Conservation (phyloP, 2,888 invertebrate species). For the Amorpha juglandis region DNA sequence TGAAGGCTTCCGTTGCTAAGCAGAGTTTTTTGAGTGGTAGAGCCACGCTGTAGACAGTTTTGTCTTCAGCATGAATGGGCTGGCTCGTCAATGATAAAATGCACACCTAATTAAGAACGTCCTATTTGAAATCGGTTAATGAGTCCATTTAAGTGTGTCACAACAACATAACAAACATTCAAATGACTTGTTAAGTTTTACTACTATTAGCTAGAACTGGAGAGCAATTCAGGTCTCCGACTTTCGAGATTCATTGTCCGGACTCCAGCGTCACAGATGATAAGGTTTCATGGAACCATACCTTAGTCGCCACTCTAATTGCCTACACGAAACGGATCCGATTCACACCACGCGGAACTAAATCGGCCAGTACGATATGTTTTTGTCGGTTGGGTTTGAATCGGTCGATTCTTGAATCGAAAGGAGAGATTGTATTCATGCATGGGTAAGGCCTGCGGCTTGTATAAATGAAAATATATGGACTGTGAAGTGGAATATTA, state of each 20-base stretch:
- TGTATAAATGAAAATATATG: conserved; percentile 19
- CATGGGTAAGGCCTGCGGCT: conserved; percentile 4
- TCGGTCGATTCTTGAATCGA: not conserved
- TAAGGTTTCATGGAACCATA: conserved; percentile 17
- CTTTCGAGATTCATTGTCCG: conserved; percentile 22
- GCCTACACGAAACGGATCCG: conserved; percentile 1
- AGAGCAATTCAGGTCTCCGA: conserved; percentile 16
- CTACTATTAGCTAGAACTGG: conserved; percentile 12
- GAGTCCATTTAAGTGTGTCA: not conserved
- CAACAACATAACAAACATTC: conserved; percentile 11
- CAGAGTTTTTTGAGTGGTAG: too few species aligned
- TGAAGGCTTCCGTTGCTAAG: too few species aligned
- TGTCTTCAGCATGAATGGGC: too few species aligned
- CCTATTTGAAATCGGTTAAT: not conserved
- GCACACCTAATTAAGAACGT: not conserved
- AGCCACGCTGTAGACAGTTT: too few species aligned
- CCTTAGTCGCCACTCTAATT: conserved; percentile 19
- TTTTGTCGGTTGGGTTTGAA: conserved; percentile 17
- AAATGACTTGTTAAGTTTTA: conserved; percentile 20
- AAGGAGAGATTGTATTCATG: conserved; percentile 14
- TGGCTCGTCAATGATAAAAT: too few species aligned
- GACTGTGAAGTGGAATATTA: conserved; percentile 13
- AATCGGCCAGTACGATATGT: conserved; percentile 6
- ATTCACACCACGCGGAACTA: conserved; percentile 3
- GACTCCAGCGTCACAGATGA: conserved; percentile 17